phyloP scores from a whole-genome alignment of 2,888 invertebrate genomes.

The Lymantria monacha region DNA sequence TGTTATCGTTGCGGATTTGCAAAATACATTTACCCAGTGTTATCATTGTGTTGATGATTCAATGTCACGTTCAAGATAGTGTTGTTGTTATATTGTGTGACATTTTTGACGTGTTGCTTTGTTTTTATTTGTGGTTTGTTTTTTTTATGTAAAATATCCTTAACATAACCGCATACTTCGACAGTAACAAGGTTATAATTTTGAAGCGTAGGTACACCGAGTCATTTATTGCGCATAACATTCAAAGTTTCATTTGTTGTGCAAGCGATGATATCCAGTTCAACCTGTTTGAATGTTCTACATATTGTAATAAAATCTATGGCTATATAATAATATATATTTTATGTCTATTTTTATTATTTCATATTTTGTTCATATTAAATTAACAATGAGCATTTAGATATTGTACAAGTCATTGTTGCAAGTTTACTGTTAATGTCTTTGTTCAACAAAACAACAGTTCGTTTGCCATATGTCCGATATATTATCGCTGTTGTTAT shows the following conservation, averaged over 20 bases:
- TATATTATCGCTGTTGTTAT: slow-evolving; percentile 1
- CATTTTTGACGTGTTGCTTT: slow-evolving; percentile 7
- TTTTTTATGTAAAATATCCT: slow-evolving; percentile 12
- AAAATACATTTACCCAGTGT: slow-evolving; percentile 32
- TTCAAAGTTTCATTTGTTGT: slow-evolving; percentile 34
- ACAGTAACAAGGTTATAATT: slow-evolving; percentile 44
- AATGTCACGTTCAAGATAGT: slow-evolving; percentile 10
- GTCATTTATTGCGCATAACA: slow-evolving; percentile 29
- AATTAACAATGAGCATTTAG: neutral
- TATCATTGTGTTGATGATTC: slow-evolving; percentile 26
- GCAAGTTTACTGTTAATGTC: slow-evolving; percentile 6
- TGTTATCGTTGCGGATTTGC: slow-evolving; percentile 47
- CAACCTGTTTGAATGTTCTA: slow-evolving; percentile 32
- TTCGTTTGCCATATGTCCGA: slow-evolving; percentile 8
- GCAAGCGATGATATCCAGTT: slow-evolving; percentile 38
- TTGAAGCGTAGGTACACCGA: slow-evolving; percentile 24
- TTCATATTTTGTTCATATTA: neutral
- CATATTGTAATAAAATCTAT: slow-evolving; percentile 15
- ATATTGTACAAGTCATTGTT: slow-evolving; percentile 6
- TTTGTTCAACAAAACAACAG: slow-evolving; percentile 10
- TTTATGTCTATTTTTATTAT: neutral
- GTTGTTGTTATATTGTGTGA: slow-evolving; percentile 5
- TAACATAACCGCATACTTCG: slow-evolving; percentile 17
- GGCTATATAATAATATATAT: neutral
- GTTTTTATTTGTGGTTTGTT: slow-evolving; percentile 7